Conservation (phyloP, 2,888 invertebrate genomes). For the Eupithecia pulchellata region DNA sequence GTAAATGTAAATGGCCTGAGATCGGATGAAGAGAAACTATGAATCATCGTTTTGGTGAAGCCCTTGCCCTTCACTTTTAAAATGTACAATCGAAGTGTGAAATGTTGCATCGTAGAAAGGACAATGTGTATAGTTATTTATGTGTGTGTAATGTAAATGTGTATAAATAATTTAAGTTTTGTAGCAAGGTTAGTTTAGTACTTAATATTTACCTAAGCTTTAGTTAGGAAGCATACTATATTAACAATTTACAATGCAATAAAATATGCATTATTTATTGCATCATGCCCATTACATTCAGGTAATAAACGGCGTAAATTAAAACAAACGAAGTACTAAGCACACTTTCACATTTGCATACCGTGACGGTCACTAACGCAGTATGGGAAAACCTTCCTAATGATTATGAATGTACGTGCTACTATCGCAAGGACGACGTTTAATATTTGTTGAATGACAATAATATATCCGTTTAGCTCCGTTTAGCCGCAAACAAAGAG, state of each 20-base stretch:
- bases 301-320: slow-evolving; percentile 39
- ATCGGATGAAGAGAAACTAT: slow-evolving; percentile 31
- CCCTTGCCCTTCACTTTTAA: slow-evolving; percentile 5
- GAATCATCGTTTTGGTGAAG: slow-evolving; percentile 37
- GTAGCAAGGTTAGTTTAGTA: not conserved
- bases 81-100: not conserved
- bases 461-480: slow-evolving; percentile 26
- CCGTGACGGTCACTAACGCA: slow-evolving; percentile 63
- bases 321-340: slow-evolving; percentile 46
- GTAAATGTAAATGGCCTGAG: slow-evolving; percentile 58
- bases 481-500: slow-evolving; percentile 36
- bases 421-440: slow-evolving; percentile 26
- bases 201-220: not conserved
- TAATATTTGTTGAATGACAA: slow-evolving; percentile 34
- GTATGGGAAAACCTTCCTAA: slow-evolving; percentile 41
- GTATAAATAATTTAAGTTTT: not conserved
- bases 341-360: slow-evolving; percentile 71
- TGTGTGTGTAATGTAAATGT: not conserved
- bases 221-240: not conserved
- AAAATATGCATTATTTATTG: slow-evolving; percentile 18
- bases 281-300: slow-evolving; percentile 28
- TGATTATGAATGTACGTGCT: slow-evolving; percentile 34
- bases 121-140: no score
- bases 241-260: not conserved
- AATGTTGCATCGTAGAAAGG: not conserved